A percentile compares a stretch with the other conserved stretches of the same genome.
phyloP scores from a whole-genome alignment of 2,888 invertebrate genomes.

The Argyresthia albistria region DNA sequence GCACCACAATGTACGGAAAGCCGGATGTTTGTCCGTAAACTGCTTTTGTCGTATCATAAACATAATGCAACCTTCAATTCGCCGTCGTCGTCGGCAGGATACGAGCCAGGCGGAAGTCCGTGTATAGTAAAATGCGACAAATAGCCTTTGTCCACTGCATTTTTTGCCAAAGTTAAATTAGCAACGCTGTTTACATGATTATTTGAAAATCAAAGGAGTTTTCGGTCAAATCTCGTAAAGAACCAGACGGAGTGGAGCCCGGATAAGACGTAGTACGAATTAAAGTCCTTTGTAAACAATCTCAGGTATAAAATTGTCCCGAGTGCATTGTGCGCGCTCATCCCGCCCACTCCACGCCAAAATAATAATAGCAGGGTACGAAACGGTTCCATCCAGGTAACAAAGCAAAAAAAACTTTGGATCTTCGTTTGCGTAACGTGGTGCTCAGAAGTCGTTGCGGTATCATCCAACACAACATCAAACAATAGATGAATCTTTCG shows the following conservation, averaged over 20 bases:
- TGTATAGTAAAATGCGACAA: conserved; percentile 15
- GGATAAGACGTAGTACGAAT: conserved; percentile 15
- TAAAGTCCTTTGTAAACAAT: conserved; percentile 54
- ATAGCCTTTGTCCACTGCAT: conserved; percentile 30
- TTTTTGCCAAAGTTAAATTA: conserved; percentile 31
- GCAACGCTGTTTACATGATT: conserved; percentile 21
- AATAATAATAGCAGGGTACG: conserved; percentile 41
- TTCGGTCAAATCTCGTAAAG: conserved; percentile 27
- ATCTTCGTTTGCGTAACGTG: conserved; percentile 53
- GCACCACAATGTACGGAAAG: conserved; percentile 24
- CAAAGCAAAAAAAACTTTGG: conserved; percentile 32
- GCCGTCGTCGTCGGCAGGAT: conserved; percentile 35
- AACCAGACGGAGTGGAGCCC: conserved; percentile 55
- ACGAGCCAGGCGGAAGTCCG: conserved; percentile 36
- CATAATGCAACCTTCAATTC: conserved; percentile 40
- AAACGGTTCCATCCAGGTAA: conserved; percentile 44
- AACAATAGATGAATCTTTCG: conserved; percentile 38
- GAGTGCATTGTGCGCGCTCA: conserved; percentile 37
- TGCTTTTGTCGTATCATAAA: conserved; percentile 31
- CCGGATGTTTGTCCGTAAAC: conserved; percentile 65
- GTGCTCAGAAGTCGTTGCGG: conserved; percentile 28
- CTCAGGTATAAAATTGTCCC: conserved; percentile 60
- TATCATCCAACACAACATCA: conserved; percentile 35
- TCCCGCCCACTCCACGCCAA: conserved; percentile 54
- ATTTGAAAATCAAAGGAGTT: conserved; percentile 24